Evolutionary conservation across 1,140 invertebrate genomes (phyloP), one percentile per base, ranked within the genome.

Genomic region (Ips nitidus): DNA sequence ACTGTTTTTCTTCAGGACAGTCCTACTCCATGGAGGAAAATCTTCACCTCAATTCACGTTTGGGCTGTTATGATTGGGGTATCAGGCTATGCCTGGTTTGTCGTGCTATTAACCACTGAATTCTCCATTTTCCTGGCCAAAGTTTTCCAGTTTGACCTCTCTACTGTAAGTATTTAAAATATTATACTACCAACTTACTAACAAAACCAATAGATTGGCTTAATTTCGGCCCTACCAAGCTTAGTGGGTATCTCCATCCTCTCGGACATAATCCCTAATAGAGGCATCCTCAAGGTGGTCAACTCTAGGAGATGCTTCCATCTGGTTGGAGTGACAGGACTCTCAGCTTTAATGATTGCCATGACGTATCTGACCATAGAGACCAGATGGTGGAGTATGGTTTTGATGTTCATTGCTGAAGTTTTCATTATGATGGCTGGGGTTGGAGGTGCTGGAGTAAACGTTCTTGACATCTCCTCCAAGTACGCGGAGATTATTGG

Each of bases 251-350:
- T 45, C 6, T 45, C 59, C 2, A 4, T 47, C 37, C 2, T 61
- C 36, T 61, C 59, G n/a, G 59, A 61, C 38, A 22, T 22, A 2
- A 47, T 61, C 6, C 59, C 59, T 8, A 61, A 2, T 5, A 45
- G 38, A 2, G 22, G 41, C 7, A 3, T 61, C 2, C 22, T 61
- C 2, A 36, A 41, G 1, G 42, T 61, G 8, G 2, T 61, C 2
- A 47, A 61, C 38, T 47, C 59, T 22, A 61, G 59, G 37, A 61
- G 59, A 61, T 37, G n/a, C 5, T 61, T 61, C 8, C 59, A 61
- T 37, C 4, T 50, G 1, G 2, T 36, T 5, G 42, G 57, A 7
- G 41, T 42, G 38, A 22, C 41, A 7, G 5, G 8, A 6, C 3
- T 59, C 8, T 8, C 39, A n/a, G 37, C 40, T 22, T 2, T 6